Base-by-base conservation (phyloP, 2,888 invertebrate genomes). In the Cyaniris semiargus region DNA sequence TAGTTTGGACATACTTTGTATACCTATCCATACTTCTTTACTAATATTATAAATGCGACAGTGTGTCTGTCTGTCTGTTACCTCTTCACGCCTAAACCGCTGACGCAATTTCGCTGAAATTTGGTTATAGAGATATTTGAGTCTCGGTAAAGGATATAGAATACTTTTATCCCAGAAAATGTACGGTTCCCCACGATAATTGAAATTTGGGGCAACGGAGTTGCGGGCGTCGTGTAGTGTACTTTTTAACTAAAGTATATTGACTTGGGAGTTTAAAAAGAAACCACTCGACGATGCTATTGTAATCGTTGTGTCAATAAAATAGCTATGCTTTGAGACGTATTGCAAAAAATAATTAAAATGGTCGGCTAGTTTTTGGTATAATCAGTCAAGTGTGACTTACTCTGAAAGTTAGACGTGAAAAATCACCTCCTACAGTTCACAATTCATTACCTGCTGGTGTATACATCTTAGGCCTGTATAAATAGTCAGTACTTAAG, bases 351-450 rank as follows among this genome's bases (percentile, higher is more conserved):
- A 66, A 23, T 3, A 66, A 27, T 13, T 66, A 15, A 66, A 66
- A 66, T 66, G 27, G 27, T 27, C 27, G 27, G 6, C 23, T 23
- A 60, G 44, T 44, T 60, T 60, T 60, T 66, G 66, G 27, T 27
- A 13, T 15, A 31, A 66, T 13, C 66, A 66, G 66, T 66, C 27
- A 66, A 66, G 27, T 66, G 66, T 66, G 66, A 60, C 13, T 60
- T 4, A 23, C 8, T 23, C 23, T 13, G 23, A 60, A 60, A 13
- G 10, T 8, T 60, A 60, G 23, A 23, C 23, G 58, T 58, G 58
- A 60, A 66, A 27, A 15, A 15, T 5, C 1, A 15, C 1, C 27
- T 27, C 15, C 6, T 6, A 6, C 15, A 27, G 66, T 66, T 27
- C 5, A 31, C 15, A 27, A 13, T 23, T 2, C 21, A 3, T 21